These are phyloP conservation scores for Coregonus ussuriensis DNA, from an alignment of 2,797 vertebrate genomes.

Conservation along the genomic window DNA sequence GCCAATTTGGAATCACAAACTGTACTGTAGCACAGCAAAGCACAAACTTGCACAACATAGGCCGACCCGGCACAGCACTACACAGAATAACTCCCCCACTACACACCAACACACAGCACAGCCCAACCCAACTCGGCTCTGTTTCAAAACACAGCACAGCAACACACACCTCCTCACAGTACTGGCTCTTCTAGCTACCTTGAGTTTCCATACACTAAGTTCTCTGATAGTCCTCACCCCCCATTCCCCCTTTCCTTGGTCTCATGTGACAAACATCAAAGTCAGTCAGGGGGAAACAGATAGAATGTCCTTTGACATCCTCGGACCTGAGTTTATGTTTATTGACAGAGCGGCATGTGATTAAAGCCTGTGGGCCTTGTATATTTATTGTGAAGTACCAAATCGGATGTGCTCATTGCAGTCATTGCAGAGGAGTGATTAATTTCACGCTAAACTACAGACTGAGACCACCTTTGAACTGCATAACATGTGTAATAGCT, in stretches of 20 bases:
- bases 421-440: conserved; percentile 69
- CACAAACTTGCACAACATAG: not conserved
- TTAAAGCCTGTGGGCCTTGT: conserved; percentile 73
- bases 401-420: conserved; percentile 74
- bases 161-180: conserved; percentile 1
- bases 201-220: conserved; percentile 15
- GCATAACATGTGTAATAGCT: conserved; percentile 54
- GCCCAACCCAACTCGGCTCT: not conserved
- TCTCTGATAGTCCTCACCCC: not conserved
- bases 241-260: not conserved
- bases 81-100: not conserved
- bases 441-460: conserved; percentile 68
- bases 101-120: not conserved
- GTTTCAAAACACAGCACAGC: not conserved
- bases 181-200: conserved; percentile 9
- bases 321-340: conserved; percentile 74
- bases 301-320: conserved; percentile 68
- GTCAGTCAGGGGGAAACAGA: conserved; percentile 60
- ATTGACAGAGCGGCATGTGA: conserved; percentile 76
- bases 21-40: not conserved
- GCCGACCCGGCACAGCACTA: not conserved
- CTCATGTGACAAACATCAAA: conserved; percentile 43
- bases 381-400: conserved; percentile 74
- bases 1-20: not conserved
- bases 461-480: conserved; percentile 72